Conservation (phyloP, 2,797 vertebrate genomes). For the Channa striata region DNA sequence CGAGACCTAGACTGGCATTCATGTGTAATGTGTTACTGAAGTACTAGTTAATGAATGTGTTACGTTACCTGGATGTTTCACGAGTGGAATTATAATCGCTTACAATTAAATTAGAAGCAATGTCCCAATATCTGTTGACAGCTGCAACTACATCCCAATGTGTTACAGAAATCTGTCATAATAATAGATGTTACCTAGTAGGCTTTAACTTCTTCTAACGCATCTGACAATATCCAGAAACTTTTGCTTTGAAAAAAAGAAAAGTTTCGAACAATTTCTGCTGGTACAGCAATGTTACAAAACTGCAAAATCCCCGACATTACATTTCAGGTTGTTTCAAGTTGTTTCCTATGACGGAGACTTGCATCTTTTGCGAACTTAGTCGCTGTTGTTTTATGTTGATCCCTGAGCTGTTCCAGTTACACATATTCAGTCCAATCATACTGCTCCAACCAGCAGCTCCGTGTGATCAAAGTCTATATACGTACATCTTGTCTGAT, state of each 20-base stretch:
- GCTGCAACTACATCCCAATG: not conserved
- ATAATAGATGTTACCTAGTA: not conserved
- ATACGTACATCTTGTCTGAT: conserved; percentile 55
- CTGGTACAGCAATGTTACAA: conserved; percentile 62
- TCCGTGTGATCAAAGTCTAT: conserved; percentile 60
- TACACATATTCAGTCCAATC: conserved; percentile 55
- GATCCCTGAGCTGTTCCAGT: conserved; percentile 64
- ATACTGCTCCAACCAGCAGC: conserved; percentile 36
- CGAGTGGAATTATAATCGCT: not conserved
- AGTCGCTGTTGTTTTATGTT: conserved; percentile 59
- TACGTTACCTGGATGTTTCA: too few relatives aligned
- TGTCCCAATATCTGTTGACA: not conserved
- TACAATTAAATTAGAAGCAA: not conserved
- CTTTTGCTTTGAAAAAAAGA: conserved; percentile 21
- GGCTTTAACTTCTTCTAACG: conserved; percentile 27
- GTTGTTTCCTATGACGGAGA: conserved; percentile 48
- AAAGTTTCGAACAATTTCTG: conserved; percentile 58
- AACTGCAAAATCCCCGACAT: conserved; percentile 51
- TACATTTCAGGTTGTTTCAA: conserved; percentile 66
- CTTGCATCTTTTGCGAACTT: conserved; percentile 51
- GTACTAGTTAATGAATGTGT: not conserved
- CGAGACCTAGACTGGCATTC: not conserved
- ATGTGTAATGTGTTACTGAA: not conserved
- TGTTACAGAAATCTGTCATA: too few relatives aligned
- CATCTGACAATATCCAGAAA: conserved; percentile 27